Percentiles rank a stretch among this genome's conserved stretches.
Evolutionary conservation across 2,888 invertebrate genomes (phyloP).

Genomic region (Torymus texanus): DNA sequence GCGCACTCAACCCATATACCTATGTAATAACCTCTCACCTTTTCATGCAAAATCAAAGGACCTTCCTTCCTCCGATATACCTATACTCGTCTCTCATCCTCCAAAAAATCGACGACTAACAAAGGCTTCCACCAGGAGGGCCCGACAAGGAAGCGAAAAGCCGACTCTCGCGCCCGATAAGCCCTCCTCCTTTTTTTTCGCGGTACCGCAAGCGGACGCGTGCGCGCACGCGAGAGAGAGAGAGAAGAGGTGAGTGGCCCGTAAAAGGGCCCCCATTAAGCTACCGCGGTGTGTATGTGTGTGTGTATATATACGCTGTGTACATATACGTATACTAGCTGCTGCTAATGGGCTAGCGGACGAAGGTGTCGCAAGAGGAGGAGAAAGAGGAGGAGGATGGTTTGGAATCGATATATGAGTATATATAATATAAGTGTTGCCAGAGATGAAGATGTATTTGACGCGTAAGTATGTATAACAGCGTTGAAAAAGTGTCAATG

Average conservation of each 20-base stretch:
- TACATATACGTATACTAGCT: slow-evolving; percentile 8
- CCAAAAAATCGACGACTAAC: slow-evolving; percentile 26
- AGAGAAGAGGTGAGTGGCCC: slow-evolving; percentile 9
- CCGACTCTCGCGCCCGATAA: slow-evolving; percentile 30
- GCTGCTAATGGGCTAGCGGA: slow-evolving; percentile 27
- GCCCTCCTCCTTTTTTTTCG: slow-evolving; percentile 10
- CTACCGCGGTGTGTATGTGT: too few species aligned
- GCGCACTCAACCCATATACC: too few species aligned
- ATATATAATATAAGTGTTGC: too few species aligned
- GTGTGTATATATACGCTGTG: neutral
- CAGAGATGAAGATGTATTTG: too few species aligned
- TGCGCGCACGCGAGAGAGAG: neutral
- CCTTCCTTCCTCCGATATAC: too few species aligned
- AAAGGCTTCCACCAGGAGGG: slow-evolving; percentile 3
- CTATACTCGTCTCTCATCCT: too few species aligned
- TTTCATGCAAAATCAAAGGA: too few species aligned
- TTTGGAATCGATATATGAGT: too few species aligned
- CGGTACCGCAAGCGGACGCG: neutral
- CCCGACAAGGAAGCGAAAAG: too few species aligned
- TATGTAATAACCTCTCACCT: too few species aligned
- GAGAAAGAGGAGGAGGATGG: neutral
- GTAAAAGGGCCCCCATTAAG: slow-evolving; percentile 46
- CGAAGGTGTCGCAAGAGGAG: neutral
- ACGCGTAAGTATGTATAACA: too few species aligned
- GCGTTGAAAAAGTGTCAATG: too few species aligned